Evolutionary conservation across 2,888 invertebrate species (phyloP).

Genomic region (Mythimna impura): DNA sequence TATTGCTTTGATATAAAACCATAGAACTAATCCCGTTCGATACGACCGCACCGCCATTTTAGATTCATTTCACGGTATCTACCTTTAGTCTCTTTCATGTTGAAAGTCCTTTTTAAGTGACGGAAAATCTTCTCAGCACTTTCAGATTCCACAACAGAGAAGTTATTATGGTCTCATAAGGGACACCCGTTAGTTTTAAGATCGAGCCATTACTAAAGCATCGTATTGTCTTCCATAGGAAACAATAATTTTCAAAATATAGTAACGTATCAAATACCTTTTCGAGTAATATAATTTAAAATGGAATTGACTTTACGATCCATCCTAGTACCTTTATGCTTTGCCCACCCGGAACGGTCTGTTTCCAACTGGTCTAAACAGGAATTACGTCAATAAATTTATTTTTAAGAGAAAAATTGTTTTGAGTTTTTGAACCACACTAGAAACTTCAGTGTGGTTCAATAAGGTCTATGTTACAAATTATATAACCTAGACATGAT

Average conservation of each 20-base stretch:
- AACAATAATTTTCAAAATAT: conserved; percentile 61
- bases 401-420: background rate
- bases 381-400: background rate
- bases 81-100: conserved; percentile 20
- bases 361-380: conserved; percentile 33
- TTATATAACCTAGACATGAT: background rate
- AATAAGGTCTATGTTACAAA: no score
- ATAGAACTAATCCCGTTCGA: conserved; percentile 23
- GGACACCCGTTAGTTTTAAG: conserved; percentile 52
- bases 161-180: conserved; percentile 36
- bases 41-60: conserved; percentile 18
- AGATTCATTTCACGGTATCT: conserved; percentile 18
- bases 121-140: conserved; percentile 5
- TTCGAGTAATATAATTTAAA: conserved; percentile 61
- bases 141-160: conserved; percentile 8
- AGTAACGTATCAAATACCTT: conserved; percentile 60
- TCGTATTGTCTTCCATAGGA: conserved; percentile 54
- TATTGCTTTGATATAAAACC: conserved; percentile 15
- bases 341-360: conserved; percentile 62
- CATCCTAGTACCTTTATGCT: conserved; percentile 48
- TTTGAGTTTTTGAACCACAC: no score
- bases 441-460: background rate
- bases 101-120: conserved; percentile 41
- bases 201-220: conserved; percentile 37
- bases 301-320: conserved; percentile 63